Evolutionary conservation across 2,113 vertebrate genomes (phyloP), one percentile per base, ranked within the genome.

Genomic region (Podilymbus podiceps): DNA sequence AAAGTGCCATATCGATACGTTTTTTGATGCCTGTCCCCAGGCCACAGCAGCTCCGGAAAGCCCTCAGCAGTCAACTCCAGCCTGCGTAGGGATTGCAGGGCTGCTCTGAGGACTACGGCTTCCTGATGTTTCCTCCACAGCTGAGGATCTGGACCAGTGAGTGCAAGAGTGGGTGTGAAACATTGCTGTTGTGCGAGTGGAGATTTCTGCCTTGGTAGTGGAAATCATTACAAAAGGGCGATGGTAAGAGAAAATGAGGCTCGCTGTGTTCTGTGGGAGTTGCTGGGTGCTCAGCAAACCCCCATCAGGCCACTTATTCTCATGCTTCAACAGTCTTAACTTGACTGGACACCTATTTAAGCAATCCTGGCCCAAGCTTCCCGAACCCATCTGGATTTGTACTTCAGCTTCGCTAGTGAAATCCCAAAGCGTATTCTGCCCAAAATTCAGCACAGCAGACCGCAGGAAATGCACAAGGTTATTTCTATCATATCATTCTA

Each of bases 1-100:
- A n/a, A n/a, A n/a, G n/a, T n/a, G n/a, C n/a, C n/a, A n/a, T n/a
- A n/a, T n/a, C n/a, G n/a, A n/a, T n/a, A n/a, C n/a, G n/a, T n/a
- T n/a, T n/a, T n/a, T n/a, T n/a, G n/a, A n/a, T 15, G 21, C 56
- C 31, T 11, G 9, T 56, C 42, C 44, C 35, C 73, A 56, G 31
- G 53, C 27, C 1, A 1, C 47, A 47, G 49, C 38, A 69, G n/a
- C 47, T 40, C 47, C 25, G 55, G 62, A 21, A 75, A 22, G 27
- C 58, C 72, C 20, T 50, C 5, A 1, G 79, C 66, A 31, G 31
- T 27, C 50, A 78, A 42, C 31, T 50, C 42, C 77, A 50, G 85
- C 20, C 31, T 4, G 1, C 0, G 42, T 4, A 12, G 7, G 56
- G 49, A 53, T 4, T 3, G n/a, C 42, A 69, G 58, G 4, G 0